Percentiles rank a stretch among this genome's conserved stretches.
phyloP scores from a whole-genome alignment of 2,113 vertebrate genomes.

The Triplophysa dalaica region DNA sequence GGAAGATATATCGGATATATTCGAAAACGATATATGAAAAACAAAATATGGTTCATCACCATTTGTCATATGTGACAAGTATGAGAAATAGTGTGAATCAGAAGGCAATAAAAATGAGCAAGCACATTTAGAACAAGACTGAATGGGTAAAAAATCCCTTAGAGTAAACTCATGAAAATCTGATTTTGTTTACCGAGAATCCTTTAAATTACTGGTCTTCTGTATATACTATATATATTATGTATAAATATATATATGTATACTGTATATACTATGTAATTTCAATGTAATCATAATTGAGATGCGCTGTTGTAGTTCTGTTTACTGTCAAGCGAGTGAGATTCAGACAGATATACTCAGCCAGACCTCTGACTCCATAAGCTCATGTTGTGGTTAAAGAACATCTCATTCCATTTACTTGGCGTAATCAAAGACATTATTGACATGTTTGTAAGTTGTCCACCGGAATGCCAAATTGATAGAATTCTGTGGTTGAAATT shows the following conservation, averaged over 20 bases:
- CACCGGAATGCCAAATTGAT: neutral
- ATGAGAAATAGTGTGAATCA: neutral
- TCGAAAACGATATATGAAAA: no score
- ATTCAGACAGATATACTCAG: neutral
- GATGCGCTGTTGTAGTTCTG: neutral
- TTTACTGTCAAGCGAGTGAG: neutral
- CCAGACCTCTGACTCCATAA: conserved; percentile 12
- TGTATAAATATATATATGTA: no score
- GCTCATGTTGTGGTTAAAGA: conserved; percentile 7
- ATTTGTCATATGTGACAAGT: neutral
- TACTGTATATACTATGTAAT: neutral
- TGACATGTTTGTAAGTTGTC: conserved; percentile 39
- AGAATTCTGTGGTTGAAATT: conserved; percentile 36
- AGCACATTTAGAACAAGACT: neutral
- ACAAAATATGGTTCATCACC: conserved; percentile 1
- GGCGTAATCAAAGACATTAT: conserved; percentile 28
- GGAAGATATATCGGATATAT: no score
- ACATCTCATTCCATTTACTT: conserved; percentile 1
- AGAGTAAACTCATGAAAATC: neutral
- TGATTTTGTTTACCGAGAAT: neutral
- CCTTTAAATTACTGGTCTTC: neutral
- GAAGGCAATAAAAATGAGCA: neutral
- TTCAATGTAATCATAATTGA: neutral
- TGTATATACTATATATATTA: no score
- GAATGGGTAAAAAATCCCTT: neutral